Base-by-base conservation (phyloP, 2,888 invertebrate species). In the Craniophora ligustri region DNA sequence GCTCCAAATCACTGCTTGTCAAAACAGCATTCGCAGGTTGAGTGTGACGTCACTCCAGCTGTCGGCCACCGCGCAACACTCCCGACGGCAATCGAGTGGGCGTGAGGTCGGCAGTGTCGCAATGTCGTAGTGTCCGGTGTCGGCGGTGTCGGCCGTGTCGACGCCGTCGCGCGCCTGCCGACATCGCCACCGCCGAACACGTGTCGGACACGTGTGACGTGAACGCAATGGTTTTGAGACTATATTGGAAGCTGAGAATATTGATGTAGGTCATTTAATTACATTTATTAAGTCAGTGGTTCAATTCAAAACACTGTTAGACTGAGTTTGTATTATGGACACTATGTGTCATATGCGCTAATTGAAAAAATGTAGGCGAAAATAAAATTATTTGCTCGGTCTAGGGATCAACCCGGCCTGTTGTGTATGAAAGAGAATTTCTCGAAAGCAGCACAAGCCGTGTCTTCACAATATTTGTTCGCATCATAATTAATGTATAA, bases 11-110 rank as follows among this genome's bases (percentile, higher is more conserved):
- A 65, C n/a, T 30, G 34, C 23, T 8, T 30, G 15, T 23, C 34
- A 19, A 13, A 28, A 16, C 14, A 16, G 16, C 30, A 10, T 15
- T 7, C 14, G 11, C 21, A 11, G 28, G n/a, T 36, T 4, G 3
- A 10, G 10, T 40, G 34, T 40, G 62, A 47, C 54, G 67, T 51
- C 47, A 67, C 18, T 15, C 38, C 41, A 11, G 10, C 28, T 30
- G 61, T 61, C 28, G 21, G 31, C 42, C 44, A 34, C 10, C 18
- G 26, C 19, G 13, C 10, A 45, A 42, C 50, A 28, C n/a, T 14
- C 42, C 21, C 34, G 21, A 30, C 19, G 15, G n/a, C 50, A 23
- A 42, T 34, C 16, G 30, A 34, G 34, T 11, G 45, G 32, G 59
- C 46, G 39, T 57, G 59, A 58, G 49, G 42, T 34, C 23, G 32